phyloP scores from a whole-genome alignment of 35 echinoderm and acorn worm species.

The Ophiothrix spiculata region DNA sequence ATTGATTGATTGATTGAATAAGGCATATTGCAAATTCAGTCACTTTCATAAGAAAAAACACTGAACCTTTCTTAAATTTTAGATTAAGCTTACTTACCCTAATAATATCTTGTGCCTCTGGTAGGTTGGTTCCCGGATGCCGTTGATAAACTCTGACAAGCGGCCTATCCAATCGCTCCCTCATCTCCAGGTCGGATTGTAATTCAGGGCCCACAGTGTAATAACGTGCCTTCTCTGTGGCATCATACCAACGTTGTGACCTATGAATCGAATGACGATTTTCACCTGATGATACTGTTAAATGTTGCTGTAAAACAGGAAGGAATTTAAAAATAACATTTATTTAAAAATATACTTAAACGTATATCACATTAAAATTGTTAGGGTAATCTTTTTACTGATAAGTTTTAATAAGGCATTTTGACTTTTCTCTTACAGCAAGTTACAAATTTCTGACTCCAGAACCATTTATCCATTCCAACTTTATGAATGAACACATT shows the following conservation, averaged over 20 bases:
- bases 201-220: slow-evolving; percentile 91
- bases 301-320: slow-evolving; percentile 78
- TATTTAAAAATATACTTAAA: too few relatives aligned
- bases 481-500: too few relatives aligned
- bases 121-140: slow-evolving; percentile 97
- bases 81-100: slow-evolving; percentile 53
- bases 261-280: slow-evolving; percentile 89
- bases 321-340: background rate
- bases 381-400: too few relatives aligned
- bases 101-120: slow-evolving; percentile 97
- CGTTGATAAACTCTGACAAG: slow-evolving; percentile 85
- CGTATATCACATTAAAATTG: too few relatives aligned
- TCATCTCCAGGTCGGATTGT: slow-evolving; percentile 85
- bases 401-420: too few relatives aligned
- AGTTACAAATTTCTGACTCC: too few relatives aligned
- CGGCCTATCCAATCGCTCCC: slow-evolving; percentile 63
- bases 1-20: too few relatives aligned
- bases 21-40: too few relatives aligned
- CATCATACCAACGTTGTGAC: slow-evolving; percentile 94
- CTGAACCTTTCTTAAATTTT: background rate
- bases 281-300: slow-evolving; percentile 86
- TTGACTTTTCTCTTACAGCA: too few relatives aligned
- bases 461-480: too few relatives aligned
- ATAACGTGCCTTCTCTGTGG: slow-evolving; percentile 83
- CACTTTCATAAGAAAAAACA: too few relatives aligned